Evolutionary conservation across 2,888 invertebrate genomes (phyloP).

Genomic region (Epirrita christyi): DNA sequence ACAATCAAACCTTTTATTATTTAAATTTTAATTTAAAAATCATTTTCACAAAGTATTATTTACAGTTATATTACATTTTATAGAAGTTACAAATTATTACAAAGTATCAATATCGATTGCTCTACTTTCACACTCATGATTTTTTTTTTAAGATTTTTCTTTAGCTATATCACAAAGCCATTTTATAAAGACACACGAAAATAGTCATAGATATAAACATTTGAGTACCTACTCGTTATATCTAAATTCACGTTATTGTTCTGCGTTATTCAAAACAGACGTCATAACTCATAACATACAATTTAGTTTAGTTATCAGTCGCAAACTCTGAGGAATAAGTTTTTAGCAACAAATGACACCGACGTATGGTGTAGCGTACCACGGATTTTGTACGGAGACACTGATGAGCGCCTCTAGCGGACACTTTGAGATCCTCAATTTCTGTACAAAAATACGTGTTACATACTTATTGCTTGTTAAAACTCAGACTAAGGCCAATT

Average conservation of each 20-base stretch:
- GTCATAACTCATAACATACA: conserved; percentile 21
- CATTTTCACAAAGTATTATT: conserved; percentile 48
- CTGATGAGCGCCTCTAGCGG: too few relatives aligned
- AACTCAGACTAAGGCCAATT: too few relatives aligned
- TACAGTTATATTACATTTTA: conserved; percentile 46
- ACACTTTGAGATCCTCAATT: too few relatives aligned
- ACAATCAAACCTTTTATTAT: conserved; percentile 54
- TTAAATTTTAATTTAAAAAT: conserved; percentile 60
- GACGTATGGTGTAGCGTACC: too few relatives aligned
- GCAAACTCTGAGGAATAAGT: too few relatives aligned
- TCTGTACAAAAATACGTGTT: too few relatives aligned
- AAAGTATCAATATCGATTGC: conserved; percentile 24
- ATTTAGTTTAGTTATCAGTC: background rate
- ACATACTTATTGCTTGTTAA: too few relatives aligned
- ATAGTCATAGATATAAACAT: conserved; percentile 61
- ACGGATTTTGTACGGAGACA: too few relatives aligned
- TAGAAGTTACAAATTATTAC: conserved; percentile 22
- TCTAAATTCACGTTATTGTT: conserved; percentile 38
- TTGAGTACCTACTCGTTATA: conserved; percentile 43
- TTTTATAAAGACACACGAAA: conserved; percentile 63
- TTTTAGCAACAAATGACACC: too few relatives aligned
- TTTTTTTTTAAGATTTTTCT: conserved; percentile 46
- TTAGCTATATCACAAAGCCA: conserved; percentile 74
- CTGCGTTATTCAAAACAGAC: conserved; percentile 26
- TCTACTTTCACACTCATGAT: conserved; percentile 46